These are phyloP conservation scores for Drosophila seguyi DNA, from an alignment of 1,140 invertebrate genomes.

Conservation along the genomic window DNA sequence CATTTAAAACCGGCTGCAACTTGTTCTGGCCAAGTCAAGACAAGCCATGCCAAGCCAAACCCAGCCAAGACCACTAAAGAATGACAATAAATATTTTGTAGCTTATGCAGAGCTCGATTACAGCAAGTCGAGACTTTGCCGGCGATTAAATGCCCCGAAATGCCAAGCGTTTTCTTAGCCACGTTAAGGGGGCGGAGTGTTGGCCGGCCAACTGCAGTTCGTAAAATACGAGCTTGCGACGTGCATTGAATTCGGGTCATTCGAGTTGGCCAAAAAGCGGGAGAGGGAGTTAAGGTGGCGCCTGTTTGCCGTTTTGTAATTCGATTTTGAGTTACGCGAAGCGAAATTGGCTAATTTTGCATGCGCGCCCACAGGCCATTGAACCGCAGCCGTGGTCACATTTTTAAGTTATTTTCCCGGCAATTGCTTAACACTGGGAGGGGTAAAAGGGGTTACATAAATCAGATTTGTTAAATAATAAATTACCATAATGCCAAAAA, in stretches of 20 bases:
- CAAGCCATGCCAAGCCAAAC: conserved; percentile 18
- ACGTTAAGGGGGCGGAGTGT: conserved; percentile 6
- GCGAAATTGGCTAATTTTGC: conserved; percentile 57
- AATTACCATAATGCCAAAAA: not conserved
- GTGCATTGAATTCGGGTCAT: conserved; percentile 80
- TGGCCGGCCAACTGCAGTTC: conserved; percentile 17
- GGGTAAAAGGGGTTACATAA: not conserved
- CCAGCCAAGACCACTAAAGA: conserved; percentile 30
- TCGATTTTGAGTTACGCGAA: conserved; percentile 65
- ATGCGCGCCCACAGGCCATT: conserved; percentile 56
- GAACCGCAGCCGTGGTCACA: conserved; percentile 54
- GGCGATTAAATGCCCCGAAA: conserved; percentile 63
- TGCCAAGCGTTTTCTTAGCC: conserved; percentile 46
- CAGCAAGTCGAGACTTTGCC: conserved; percentile 39
- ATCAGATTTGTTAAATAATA: conserved; percentile 4
- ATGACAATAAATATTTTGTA: conserved; percentile 62
- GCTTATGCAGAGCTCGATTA: conserved; percentile 54
- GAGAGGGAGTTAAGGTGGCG: conserved; percentile 12
- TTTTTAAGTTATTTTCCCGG: conserved; percentile 26
- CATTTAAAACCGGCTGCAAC: conserved; percentile 61
- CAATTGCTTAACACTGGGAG: conserved; percentile 43
- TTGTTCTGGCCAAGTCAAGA: conserved; percentile 51
- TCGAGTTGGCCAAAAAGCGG: conserved; percentile 35
- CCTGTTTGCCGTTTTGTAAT: conserved; percentile 66
- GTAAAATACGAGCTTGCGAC: conserved; percentile 67